A percentile compares a stretch with the other conserved stretches of the same genome.
Evolutionary conservation across 2,113 vertebrate genomes (phyloP).

Genomic region (Empidonax traillii): DNA sequence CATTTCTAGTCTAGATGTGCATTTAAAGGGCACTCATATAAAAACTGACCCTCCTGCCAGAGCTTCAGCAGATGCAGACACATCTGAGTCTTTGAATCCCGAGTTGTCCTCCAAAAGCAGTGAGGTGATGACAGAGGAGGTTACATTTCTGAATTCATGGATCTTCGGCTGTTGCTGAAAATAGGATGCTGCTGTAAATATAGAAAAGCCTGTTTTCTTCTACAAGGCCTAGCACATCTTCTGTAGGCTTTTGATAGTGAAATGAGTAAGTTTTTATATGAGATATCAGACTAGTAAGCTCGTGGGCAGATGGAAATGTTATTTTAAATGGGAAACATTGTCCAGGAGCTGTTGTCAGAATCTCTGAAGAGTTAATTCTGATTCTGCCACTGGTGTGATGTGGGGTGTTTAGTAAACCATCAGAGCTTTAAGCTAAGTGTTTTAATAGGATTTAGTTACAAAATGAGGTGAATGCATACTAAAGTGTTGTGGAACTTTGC

Average conservation of each 20-base stretch:
- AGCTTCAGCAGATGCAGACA: not conserved
- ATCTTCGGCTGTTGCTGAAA: not conserved
- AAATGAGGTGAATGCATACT: not conserved
- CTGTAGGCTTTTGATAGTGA: not conserved
- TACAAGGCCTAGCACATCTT: not conserved
- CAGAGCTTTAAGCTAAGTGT: not conserved
- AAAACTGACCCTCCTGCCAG: not conserved
- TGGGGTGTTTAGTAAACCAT: not conserved
- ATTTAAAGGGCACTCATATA: constrained; percentile 1
- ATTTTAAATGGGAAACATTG: not conserved
- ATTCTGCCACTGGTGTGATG: not conserved
- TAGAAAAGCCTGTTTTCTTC: not conserved
- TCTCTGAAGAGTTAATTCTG: not conserved
- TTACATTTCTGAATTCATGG: not conserved
- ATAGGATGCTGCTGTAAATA: not conserved
- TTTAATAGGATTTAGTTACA: not conserved
- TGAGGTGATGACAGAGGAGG: not conserved
- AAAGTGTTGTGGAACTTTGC: not conserved
- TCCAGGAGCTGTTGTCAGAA: not conserved
- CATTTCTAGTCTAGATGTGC: constrained; percentile 4
- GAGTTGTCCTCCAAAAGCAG: not conserved
- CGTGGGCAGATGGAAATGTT: not conserved
- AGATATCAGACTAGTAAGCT: not conserved
- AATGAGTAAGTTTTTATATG: not conserved
- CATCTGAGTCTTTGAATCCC: not conserved